Evolutionary conservation across 2,113 vertebrate species (phyloP).

Genomic region (Poeciliopsis retropinna): DNA sequence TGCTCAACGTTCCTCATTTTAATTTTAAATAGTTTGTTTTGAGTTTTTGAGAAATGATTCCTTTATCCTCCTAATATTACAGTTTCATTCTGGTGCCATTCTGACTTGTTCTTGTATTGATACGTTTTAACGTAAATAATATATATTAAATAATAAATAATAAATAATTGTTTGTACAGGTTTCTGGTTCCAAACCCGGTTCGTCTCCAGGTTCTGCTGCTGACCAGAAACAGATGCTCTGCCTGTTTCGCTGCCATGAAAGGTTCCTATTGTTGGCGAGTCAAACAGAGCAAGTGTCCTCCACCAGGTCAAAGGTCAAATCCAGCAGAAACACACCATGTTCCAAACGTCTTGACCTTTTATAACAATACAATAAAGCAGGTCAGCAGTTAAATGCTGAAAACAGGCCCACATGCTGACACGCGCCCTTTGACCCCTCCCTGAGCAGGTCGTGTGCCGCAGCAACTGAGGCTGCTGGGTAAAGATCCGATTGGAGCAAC

Average conservation of each 20-base stretch:
- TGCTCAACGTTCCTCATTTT: too few species aligned
- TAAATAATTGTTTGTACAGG: too few species aligned
- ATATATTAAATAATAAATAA: too few species aligned
- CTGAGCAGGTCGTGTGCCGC: conserved; percentile 26
- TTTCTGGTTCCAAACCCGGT: too few species aligned
- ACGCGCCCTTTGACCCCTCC: conserved; percentile 45
- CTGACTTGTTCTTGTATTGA: too few species aligned
- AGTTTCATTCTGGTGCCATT: too few species aligned
- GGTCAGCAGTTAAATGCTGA: conserved; percentile 74
- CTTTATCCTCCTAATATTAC: too few species aligned
- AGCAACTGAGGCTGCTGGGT: conserved; percentile 17
- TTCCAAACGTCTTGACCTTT: conserved; percentile 73
- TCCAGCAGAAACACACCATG: conserved; percentile 49
- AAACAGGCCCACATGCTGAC: conserved; percentile 67
- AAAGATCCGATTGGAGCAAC: neutral
- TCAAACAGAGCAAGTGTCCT: conserved; percentile 73
- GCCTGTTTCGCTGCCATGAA: conserved; percentile 64
- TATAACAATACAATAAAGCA: conserved; percentile 74
- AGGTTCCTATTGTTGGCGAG: conserved; percentile 69
- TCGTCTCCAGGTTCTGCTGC: too few species aligned
- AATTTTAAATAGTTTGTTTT: too few species aligned
- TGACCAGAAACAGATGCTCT: conserved; percentile 71
- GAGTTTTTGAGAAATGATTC: too few species aligned
- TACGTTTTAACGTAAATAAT: too few species aligned
- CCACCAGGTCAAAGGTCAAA: conserved; percentile 61